Evolutionary conservation across 1,140 invertebrate species (phyloP).

Genomic region (Paralvinella palmiformis): DNA sequence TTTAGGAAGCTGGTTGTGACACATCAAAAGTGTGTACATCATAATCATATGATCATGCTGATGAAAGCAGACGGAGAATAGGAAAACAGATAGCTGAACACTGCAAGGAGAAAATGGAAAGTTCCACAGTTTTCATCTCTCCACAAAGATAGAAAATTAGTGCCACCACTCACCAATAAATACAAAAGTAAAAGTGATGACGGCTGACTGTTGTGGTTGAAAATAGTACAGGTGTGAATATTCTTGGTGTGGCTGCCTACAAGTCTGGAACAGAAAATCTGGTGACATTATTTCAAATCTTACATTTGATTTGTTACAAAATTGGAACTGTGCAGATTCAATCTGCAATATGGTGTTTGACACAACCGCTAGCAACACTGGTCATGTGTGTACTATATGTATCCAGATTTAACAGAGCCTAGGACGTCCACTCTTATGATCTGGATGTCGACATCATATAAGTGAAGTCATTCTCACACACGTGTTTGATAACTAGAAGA

Average conservation of each 20-base stretch:
- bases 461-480: constrained; percentile 6
- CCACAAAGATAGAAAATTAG: not conserved
- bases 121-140: not conserved
- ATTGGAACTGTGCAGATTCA: not conserved
- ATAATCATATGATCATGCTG: not conserved
- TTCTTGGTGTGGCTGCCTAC: constrained; percentile 1
- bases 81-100: not conserved
- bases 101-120: not conserved
- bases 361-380: constrained; percentile 11
- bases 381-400: not conserved
- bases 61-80: not conserved
- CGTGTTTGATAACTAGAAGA: not conserved
- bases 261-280: constrained; percentile 2
- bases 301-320: not conserved
- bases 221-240: not conserved
- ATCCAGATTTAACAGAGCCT: not conserved
- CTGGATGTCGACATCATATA: constrained; percentile 7
- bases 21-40: not conserved
- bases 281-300: not conserved
- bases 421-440: constrained; percentile 1
- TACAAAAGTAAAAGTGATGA: not conserved
- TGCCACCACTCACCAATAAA: not conserved
- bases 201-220: not conserved
- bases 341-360: constrained; percentile 4
- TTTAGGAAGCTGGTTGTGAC: not conserved